Evolutionary conservation across 2,888 invertebrate species (phyloP).

Genomic region (Drosophila koepferae): DNA sequence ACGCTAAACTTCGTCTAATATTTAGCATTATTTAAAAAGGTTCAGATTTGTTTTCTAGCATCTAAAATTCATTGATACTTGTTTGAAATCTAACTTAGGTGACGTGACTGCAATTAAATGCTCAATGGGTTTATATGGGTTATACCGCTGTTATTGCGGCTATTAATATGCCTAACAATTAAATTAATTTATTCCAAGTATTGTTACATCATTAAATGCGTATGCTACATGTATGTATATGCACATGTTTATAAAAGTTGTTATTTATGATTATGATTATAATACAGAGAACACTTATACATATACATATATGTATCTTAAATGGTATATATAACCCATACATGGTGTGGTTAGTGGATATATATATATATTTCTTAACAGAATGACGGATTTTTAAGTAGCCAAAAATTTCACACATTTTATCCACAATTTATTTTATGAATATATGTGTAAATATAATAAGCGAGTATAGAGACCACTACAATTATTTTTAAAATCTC

Average conservation of each 20-base stretch:
- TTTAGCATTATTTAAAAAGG: too few relatives aligned
- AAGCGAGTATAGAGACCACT: too few relatives aligned
- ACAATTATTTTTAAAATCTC: too few relatives aligned
- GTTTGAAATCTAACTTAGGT: not conserved
- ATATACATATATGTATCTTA: too few relatives aligned
- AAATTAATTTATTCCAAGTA: not conserved
- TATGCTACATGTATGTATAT: not conserved
- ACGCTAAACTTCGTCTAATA: too few relatives aligned
- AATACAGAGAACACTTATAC: too few relatives aligned
- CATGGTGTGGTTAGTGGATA: too few relatives aligned
- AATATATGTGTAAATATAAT: too few relatives aligned
- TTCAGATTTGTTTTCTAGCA: not conserved
- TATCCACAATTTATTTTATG: too few relatives aligned
- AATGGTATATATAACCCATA: too few relatives aligned
- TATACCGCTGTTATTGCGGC: not conserved
- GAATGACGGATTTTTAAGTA: not conserved
- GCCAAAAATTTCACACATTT: not conserved
- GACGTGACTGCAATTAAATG: not conserved
- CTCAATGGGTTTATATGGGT: not conserved
- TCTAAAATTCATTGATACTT: not conserved
- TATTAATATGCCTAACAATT: constrained; percentile 4
- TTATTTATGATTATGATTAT: not conserved
- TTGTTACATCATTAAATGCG: constrained; percentile 7
- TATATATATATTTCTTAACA: too few relatives aligned
- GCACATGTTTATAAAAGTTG: not conserved